These are phyloP conservation scores for Fukomys damarensis DNA, from an alignment of 2,113 vertebrate species.

Conservation along the genomic window DNA sequence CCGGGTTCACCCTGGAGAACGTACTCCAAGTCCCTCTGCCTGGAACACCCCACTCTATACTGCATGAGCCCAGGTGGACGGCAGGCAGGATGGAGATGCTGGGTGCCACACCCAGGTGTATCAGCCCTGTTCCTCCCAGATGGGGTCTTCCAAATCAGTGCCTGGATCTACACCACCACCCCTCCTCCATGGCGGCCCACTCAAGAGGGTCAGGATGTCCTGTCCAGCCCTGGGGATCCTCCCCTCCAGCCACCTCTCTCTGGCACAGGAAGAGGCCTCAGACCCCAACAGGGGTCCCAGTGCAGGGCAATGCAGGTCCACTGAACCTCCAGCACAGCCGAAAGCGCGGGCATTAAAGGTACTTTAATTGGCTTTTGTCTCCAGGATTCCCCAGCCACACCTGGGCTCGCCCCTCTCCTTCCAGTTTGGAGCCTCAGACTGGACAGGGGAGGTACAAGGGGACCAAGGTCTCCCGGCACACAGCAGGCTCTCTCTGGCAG, in stretches of 20 bases:
- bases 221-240: neutral
- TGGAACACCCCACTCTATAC: rapidly evolving
- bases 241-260: neutral
- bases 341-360: neutral
- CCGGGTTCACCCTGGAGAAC: neutral
- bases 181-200: neutral
- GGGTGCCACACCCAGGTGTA: neutral
- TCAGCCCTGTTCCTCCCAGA: neutral
- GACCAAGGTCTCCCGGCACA: neutral
- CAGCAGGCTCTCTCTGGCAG: neutral
- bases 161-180: rapidly evolving
- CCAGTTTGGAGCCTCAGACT: neutral
- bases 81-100: rapidly evolving
- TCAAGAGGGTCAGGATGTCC: neutral
- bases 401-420: neutral
- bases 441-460: neutral
- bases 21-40: neutral
- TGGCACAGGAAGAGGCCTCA: neutral
- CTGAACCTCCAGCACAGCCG: neutral
- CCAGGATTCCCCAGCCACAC: neutral
- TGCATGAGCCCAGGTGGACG: neutral
- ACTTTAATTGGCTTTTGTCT: constrained; percentile 53
- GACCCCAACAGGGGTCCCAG: neutral
- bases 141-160: rapidly evolving
- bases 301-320: neutral